Evolutionary conservation across 2,113 vertebrate genomes (phyloP).

Genomic region (Sisor rabdophorus): DNA sequence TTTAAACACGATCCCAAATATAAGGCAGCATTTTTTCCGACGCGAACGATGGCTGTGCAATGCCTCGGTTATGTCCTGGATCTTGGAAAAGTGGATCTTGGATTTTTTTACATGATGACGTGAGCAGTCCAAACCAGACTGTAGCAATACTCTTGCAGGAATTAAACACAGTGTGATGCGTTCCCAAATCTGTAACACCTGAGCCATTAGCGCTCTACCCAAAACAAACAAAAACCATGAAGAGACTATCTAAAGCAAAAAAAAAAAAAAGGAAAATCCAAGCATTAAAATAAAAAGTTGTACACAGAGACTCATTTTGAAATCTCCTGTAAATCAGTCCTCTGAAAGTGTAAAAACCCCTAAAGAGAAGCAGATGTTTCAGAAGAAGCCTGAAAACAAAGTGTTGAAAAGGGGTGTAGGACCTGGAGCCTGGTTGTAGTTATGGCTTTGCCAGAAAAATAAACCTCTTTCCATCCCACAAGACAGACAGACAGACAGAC

Average conservation of each 20-base stretch:
- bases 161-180: slow-evolving; percentile 15
- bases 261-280: neutral
- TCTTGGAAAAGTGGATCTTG: neutral
- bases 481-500: neutral
- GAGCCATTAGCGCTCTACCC: slow-evolving; percentile 6
- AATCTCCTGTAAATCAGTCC: neutral
- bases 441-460: slow-evolving; percentile 29
- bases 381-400: neutral
- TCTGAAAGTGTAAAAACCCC: neutral
- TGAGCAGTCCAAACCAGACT: slow-evolving; percentile 3
- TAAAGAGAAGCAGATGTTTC: neutral
- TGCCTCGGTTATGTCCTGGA: neutral
- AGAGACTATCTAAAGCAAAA: neutral
- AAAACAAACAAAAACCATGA: neutral
- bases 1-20: neutral
- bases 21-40: slow-evolving; percentile 1
- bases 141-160: neutral
- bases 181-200: neutral
- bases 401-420: neutral
- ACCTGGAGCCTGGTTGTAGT: slow-evolving; percentile 2
- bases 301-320: too few relatives aligned
- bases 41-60: neutral
- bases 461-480: neutral
- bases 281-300: neutral
- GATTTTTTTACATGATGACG: neutral